Evolutionary conservation across 23 tunicate species (phyloP), one percentile per base, ranked within the genome.

Genomic region (Trididemnum nubilum): DNA sequence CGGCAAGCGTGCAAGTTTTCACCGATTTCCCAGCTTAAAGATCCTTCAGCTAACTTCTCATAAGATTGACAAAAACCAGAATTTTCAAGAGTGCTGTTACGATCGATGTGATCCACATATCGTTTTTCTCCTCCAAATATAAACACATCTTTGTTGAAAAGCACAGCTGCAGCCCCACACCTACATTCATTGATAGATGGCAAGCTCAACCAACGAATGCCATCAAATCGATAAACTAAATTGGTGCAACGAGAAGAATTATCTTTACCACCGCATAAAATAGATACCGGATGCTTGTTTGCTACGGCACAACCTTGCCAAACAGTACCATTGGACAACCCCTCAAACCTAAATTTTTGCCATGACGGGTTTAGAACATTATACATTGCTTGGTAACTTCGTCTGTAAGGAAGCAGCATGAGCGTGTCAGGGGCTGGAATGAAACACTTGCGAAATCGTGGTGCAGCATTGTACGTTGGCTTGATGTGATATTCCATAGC

Each of bases 71-170:
- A 24, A 63, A 63, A 63, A 23, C 23, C 28, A 23, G 27, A 63
- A 15, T 4, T 28, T 21, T 19, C 24, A 15, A 28, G 69, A 23
- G 19, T 63, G 25, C 27, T 4, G 7, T 63, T 21, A 15, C 7
- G 19, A 15, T 21, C 27, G 28, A 15, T 28, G 4, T 21, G 7
- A 15, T 24, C 19, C 27, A 63, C 27, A 15, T 24, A 28, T 15
- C 19, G 4, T 4, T 15, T 63, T 63, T 63, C 69, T 23, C 69
- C 69, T 63, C 69, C 69, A 63, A 63, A 63, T 15, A 63, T 28
- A 23, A 15, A 63, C 25, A 63, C 7, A 15, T 63, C 27, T 21
- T 19, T 15, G 24, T 23, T 23, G 4, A 15, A 23, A 63, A 63
- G 23, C 4, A 23, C 28, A 18, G 69, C 69, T 4, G 28, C 69